Percentiles rank a stretch among this genome's conserved stretches.
phyloP scores from a whole-genome alignment of 2,797 vertebrate species.

The Mormyrus proboscirostris region DNA sequence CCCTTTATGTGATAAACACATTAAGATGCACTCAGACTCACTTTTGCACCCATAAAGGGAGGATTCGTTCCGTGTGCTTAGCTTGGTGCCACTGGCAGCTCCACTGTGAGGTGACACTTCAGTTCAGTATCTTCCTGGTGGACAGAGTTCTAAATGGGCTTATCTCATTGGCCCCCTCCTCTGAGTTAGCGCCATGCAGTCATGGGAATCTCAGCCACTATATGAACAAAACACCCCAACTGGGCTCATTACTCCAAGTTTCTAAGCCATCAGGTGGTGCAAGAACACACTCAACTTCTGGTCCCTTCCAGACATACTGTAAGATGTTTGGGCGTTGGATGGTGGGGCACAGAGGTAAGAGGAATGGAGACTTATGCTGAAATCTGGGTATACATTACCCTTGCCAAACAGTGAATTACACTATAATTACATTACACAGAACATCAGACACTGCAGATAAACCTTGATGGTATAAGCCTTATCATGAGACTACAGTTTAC shows the following conservation, averaged over 20 bases:
- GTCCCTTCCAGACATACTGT: constrained; percentile 38
- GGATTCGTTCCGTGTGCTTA: not conserved
- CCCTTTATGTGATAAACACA: not conserved
- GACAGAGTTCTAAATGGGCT: not conserved
- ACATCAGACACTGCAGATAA: not conserved
- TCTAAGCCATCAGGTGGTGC: constrained; percentile 32
- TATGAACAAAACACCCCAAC: not conserved
- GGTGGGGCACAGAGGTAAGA: constrained; percentile 36
- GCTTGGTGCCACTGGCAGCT: not conserved
- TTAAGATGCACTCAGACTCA: not conserved
- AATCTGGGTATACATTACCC: not conserved
- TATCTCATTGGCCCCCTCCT: constrained; percentile 32
- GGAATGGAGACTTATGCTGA: constrained; percentile 24
- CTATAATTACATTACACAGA: not conserved
- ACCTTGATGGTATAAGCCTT: not conserved
- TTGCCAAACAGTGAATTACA: not conserved
- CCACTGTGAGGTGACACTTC: not conserved
- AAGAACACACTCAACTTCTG: constrained; percentile 33
- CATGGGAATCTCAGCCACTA: constrained; percentile 22
- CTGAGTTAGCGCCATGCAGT: constrained; percentile 15
- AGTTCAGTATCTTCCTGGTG: not conserved
- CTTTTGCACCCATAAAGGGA: not conserved
- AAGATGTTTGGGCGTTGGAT: constrained; percentile 48
- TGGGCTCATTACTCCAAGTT: constrained; percentile 35
- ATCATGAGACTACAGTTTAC: not conserved